These are phyloP conservation scores for Holothuria glaberrima DNA, from an alignment of 35 echinoderm and acorn worm species.

Conservation along the genomic window DNA sequence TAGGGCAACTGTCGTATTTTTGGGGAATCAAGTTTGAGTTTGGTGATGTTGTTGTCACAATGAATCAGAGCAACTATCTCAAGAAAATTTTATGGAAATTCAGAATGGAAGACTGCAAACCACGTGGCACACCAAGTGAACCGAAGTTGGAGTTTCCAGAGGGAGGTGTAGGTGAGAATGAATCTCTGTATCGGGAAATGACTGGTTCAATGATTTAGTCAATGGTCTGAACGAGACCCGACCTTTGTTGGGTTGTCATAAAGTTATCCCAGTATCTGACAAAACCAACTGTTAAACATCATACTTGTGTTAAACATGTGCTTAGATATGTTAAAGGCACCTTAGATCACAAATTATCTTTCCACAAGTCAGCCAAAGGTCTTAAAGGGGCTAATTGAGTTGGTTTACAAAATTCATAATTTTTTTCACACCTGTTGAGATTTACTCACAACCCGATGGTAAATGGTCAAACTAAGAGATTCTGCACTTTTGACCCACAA, in stretches of 20 bases:
- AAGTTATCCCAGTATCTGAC: slow-evolving; percentile 54
- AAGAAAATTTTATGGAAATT: slow-evolving; percentile 44
- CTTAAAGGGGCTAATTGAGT: too few relatives aligned
- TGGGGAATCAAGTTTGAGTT: slow-evolving; percentile 65
- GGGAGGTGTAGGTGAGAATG: slow-evolving; percentile 52
- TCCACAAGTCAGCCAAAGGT: slow-evolving; percentile 11
- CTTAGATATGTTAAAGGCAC: slow-evolving; percentile 16
- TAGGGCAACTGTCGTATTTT: slow-evolving; percentile 48
- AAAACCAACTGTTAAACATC: slow-evolving; percentile 39
- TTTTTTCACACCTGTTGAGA: too few relatives aligned
- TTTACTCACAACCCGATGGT: too few relatives aligned
- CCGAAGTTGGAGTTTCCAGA: slow-evolving; percentile 50
- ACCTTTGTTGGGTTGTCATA: slow-evolving; percentile 46
- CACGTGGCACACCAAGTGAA: slow-evolving; percentile 38
- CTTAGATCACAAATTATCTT: slow-evolving; percentile 29
- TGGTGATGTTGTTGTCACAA: slow-evolving; percentile 37
- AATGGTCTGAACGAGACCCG: slow-evolving; percentile 62
- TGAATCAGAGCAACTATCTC: slow-evolving; percentile 56
- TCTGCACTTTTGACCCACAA: too few relatives aligned
- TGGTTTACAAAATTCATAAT: too few relatives aligned
- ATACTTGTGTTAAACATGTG: too few relatives aligned
- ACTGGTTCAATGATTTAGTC: slow-evolving; percentile 46
- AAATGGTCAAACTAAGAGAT: too few relatives aligned
- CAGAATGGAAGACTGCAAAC: slow-evolving; percentile 40
- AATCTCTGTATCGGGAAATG: slow-evolving; percentile 47